phyloP scores from a whole-genome alignment of 2,888 invertebrate genomes.

The Clunio marinus region DNA sequence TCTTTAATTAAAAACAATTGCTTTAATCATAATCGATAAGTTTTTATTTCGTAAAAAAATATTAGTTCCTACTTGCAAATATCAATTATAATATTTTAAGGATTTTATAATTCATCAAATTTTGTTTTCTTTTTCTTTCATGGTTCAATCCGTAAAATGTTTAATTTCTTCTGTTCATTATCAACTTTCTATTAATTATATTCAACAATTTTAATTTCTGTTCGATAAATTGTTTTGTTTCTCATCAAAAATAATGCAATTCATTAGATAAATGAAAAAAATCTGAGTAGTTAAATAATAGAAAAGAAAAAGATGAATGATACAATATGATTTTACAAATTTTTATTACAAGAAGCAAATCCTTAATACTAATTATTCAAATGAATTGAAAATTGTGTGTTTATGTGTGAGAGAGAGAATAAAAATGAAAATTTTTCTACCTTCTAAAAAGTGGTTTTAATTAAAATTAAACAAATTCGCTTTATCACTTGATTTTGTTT shows the following conservation, averaged over 20 bases:
- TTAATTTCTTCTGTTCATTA: neutral
- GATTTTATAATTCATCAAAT: slow-evolving; percentile 1
- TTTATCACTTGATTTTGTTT: slow-evolving; percentile 32
- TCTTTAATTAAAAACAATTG: neutral
- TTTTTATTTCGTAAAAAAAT: slow-evolving; percentile 38
- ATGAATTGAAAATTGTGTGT: slow-evolving; percentile 1
- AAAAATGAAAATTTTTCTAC: slow-evolving; percentile 9
- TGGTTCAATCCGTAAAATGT: neutral
- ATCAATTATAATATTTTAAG: slow-evolving; percentile 23
- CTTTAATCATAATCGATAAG: slow-evolving; percentile 19
- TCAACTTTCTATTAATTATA: neutral
- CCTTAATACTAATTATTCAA: neutral
- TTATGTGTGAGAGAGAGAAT: neutral
- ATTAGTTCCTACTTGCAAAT: slow-evolving; percentile 35
- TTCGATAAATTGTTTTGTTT: neutral
- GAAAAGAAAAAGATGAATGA: no score
- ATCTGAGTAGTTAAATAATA: no score
- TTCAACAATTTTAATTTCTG: slow-evolving; percentile 25
- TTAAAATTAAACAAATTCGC: slow-evolving; percentile 39
- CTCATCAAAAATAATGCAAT: no score
- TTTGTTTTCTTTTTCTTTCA: neutral
- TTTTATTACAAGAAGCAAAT: slow-evolving; percentile 8
- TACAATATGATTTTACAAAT: no score
- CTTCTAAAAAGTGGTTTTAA: slow-evolving; percentile 33
- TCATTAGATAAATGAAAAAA: no score